Conservation (phyloP, 2,797 vertebrate genomes). For the Lepilemur ruficaudatus region DNA sequence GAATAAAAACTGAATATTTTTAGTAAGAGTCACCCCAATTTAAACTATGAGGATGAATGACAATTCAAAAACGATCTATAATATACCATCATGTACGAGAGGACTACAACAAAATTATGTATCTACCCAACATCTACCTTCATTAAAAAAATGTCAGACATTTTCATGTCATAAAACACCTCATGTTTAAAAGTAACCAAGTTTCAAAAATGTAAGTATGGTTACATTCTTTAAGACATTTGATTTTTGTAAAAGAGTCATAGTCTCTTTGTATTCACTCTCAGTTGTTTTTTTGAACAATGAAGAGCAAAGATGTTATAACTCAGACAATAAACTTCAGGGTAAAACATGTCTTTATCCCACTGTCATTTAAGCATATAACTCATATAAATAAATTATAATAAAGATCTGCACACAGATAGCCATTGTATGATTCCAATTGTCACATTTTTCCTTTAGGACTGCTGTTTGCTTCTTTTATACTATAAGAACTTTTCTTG, state of each 20-base stretch:
- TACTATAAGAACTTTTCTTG: not conserved
- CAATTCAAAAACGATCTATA: not conserved
- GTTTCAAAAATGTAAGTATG: not conserved
- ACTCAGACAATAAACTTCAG: constrained; percentile 9
- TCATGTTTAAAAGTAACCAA: not conserved
- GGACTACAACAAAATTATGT: not conserved
- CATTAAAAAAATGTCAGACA: not conserved
- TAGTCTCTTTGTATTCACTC: not conserved
- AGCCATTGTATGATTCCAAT: not conserved
- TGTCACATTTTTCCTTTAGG: constrained; percentile 8
- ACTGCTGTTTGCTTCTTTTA: not conserved
- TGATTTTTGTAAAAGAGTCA: not conserved
- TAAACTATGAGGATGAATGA: not conserved
- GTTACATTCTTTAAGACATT: not conserved
- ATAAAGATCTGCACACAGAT: not conserved
- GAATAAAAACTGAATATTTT: not conserved
- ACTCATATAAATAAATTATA: not conserved
- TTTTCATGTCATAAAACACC: not conserved
- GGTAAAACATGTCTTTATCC: not conserved
- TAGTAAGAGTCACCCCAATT: not conserved
- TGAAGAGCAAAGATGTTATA: not conserved
- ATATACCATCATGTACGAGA: not conserved
- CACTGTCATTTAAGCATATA: not conserved
- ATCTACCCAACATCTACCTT: not conserved
- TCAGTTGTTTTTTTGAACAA: not conserved